Percentiles rank a stretch among this genome's conserved stretches.
Evolutionary conservation across 1,140 invertebrate species (phyloP).

Genomic region (Trachymyrmex cornetzi): DNA sequence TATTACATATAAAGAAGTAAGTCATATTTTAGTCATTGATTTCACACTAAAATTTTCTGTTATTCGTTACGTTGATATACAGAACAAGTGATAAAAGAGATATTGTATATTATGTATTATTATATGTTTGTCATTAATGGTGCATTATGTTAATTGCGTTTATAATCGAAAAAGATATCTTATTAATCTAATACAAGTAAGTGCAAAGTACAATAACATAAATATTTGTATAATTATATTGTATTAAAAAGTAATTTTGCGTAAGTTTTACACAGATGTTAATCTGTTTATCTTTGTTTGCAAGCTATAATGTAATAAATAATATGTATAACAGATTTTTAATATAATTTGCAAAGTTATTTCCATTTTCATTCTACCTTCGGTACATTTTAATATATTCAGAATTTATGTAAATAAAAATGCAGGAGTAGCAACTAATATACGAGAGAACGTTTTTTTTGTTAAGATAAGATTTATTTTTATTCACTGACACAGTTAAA

Average conservation of each 20-base stretch:
- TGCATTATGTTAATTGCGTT: conserved; percentile 61
- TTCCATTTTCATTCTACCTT: conserved; percentile 22
- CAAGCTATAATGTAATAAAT: conserved; percentile 73
- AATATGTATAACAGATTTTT: conserved; percentile 72
- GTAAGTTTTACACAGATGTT: conserved; percentile 70
- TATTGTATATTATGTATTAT: conserved; percentile 57
- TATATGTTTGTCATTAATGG: conserved; percentile 34
- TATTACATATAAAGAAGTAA: conserved; percentile 31
- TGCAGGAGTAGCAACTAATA: conserved; percentile 58
- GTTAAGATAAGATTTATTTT: conserved; percentile 77
- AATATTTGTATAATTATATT: conserved; percentile 73
- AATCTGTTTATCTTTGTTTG: conserved; percentile 62
- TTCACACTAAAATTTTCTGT: conserved; percentile 37
- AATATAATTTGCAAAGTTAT: conserved; percentile 58
- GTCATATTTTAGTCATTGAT: conserved; percentile 45
- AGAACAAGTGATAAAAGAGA: conserved; percentile 35
- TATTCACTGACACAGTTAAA: conserved; percentile 77
- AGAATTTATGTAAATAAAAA: conserved; percentile 56
- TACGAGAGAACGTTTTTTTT: conserved; percentile 29
- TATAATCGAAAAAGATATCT: conserved; percentile 25
- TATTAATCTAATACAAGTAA: conserved; percentile 37
- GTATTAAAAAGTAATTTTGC: conserved; percentile 69
- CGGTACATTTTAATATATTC: conserved; percentile 34
- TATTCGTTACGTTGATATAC: neutral
- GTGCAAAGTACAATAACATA: conserved; percentile 68